Evolutionary conservation across 2,113 vertebrate species (phyloP).

Genomic region (Poeciliopsis occidentalis): DNA sequence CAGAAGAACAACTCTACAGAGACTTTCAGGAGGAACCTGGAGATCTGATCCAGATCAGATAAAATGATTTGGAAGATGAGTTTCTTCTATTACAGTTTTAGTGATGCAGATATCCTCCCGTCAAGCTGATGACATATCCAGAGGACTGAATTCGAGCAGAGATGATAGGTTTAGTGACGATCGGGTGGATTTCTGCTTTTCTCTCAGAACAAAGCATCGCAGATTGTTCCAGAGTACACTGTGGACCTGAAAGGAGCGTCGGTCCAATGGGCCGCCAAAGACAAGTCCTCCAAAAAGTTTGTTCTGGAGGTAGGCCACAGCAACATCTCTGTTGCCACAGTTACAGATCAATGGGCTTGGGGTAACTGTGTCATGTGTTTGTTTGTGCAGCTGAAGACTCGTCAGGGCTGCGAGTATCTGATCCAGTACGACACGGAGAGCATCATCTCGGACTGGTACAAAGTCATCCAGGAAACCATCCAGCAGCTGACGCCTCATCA

Average conservation of each 20-base stretch:
- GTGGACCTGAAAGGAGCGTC: conserved; percentile 86
- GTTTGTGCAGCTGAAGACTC: conserved; percentile 85
- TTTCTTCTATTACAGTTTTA: neutral
- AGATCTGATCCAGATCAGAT: neutral
- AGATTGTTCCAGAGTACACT: conserved; percentile 88
- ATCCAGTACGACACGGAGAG: conserved; percentile 93
- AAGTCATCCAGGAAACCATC: conserved; percentile 84
- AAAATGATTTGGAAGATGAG: neutral
- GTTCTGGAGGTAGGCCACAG: conserved; percentile 85
- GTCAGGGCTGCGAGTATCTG: conserved; percentile 89
- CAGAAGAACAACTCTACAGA: too few relatives aligned
- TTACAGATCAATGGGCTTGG: neutral
- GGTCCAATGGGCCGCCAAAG: conserved; percentile 84
- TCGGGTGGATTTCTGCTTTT: neutral
- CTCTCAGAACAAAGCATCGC: conserved; percentile 82
- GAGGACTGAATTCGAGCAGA: neutral
- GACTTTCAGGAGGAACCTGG: neutral
- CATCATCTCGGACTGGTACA: conserved; percentile 88
- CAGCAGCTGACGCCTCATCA: conserved; percentile 75
- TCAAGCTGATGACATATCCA: neutral
- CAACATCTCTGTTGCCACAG: neutral
- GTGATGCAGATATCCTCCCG: neutral
- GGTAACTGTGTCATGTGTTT: neutral
- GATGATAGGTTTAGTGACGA: neutral
- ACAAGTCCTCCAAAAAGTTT: conserved; percentile 95